Conservation (phyloP, 1,140 invertebrate species). For the Pollicipes pollicipes region DNA sequence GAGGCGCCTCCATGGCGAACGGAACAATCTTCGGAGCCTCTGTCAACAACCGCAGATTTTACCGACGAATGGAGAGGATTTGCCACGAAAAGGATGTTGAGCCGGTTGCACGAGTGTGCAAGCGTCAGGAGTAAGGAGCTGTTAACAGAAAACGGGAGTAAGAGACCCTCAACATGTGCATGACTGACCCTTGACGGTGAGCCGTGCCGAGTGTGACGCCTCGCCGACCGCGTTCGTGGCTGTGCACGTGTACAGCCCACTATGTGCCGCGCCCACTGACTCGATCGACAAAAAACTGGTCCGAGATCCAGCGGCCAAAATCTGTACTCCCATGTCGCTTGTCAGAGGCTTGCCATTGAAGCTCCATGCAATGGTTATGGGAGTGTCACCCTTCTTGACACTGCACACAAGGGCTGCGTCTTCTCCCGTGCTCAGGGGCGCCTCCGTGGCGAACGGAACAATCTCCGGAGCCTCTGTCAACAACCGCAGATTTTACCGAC, state of each 20-base stretch:
- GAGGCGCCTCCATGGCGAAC: too few relatives aligned
- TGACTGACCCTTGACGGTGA: too few relatives aligned
- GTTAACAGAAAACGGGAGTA: too few relatives aligned
- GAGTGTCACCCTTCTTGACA: conserved; percentile 61
- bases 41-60: too few relatives aligned
- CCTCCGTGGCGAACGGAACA: conserved; percentile 31
- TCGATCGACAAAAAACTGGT: conserved; percentile 17
- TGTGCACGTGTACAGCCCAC: conserved; percentile 23
- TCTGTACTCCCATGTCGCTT: conserved; percentile 5
- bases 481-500: too few relatives aligned
- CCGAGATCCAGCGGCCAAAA: conserved; percentile 15
- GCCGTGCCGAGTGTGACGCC: conserved; percentile 20
- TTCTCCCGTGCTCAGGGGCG: conserved; percentile 58
- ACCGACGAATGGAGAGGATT: too few relatives aligned
- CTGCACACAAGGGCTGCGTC: conserved; percentile 55
- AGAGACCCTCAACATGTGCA: too few relatives aligned
- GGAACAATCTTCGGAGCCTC: too few relatives aligned
- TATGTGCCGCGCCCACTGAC: conserved; percentile 18
- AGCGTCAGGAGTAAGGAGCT: too few relatives aligned
- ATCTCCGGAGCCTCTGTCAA: too few relatives aligned
- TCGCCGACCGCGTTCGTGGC: conserved; percentile 22
- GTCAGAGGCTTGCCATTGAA: conserved; percentile 36
- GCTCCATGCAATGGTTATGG: conserved; percentile 56
- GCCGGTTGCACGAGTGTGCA: too few relatives aligned
- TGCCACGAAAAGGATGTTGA: too few relatives aligned